Percentiles rank a stretch among this genome's conserved stretches.
These are phyloP conservation scores for Rissa tridactyla DNA, from an alignment of 2,113 vertebrate genomes.

Conservation along the genomic window DNA sequence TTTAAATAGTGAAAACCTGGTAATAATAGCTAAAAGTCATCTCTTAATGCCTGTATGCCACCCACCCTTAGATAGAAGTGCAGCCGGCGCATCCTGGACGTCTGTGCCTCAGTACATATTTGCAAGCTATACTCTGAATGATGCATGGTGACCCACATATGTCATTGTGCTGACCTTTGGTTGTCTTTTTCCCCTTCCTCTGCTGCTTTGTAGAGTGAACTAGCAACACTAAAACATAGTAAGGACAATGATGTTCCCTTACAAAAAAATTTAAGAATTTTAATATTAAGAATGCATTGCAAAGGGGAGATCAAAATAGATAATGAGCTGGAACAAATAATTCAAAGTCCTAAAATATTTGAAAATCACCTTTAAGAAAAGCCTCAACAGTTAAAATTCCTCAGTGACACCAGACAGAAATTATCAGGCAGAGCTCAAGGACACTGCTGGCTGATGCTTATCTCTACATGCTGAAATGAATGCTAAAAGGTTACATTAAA, in stretches of 20 bases:
- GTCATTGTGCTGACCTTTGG: neutral
- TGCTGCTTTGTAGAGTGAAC: neutral
- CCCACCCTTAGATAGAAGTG: neutral
- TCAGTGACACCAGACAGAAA: neutral
- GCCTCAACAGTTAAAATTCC: neutral
- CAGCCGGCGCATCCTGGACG: neutral
- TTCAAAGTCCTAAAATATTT: neutral
- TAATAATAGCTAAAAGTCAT: neutral
- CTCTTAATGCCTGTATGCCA: neutral
- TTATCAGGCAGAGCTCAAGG: neutral
- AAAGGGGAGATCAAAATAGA: neutral
- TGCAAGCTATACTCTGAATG: neutral
- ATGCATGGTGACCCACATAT: rapidly evolving
- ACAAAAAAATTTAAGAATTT: neutral
- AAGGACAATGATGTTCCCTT: neutral
- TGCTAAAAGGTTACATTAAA: neutral
- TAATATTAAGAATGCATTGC: neutral
- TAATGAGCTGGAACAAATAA: neutral
- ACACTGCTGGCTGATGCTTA: neutral
- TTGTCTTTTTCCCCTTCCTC: neutral
- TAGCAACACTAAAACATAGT: neutral
- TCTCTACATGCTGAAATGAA: neutral
- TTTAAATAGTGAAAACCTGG: neutral
- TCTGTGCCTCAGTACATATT: neutral
- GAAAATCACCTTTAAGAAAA: neutral